phyloP scores from a whole-genome alignment of 2,888 invertebrate genomes.

The Tenthredo livida region DNA sequence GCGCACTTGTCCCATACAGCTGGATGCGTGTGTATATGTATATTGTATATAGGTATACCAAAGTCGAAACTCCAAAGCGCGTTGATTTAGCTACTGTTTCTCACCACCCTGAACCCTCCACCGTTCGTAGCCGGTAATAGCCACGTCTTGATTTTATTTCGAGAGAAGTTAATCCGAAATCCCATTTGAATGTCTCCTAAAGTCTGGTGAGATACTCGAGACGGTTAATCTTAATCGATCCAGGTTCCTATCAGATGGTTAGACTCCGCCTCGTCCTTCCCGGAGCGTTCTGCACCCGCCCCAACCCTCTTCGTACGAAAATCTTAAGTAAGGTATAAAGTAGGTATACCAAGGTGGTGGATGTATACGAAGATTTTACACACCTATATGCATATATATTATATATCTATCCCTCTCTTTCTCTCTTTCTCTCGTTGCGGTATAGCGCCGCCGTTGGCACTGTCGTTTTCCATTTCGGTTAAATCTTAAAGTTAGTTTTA shows the following conservation, averaged over 20 bases:
- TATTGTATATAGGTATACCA: too few species aligned
- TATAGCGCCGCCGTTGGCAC: neutral
- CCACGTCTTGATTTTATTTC: slow-evolving; percentile 64
- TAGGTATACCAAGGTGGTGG: neutral
- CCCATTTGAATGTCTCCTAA: slow-evolving; percentile 65
- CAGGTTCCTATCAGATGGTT: slow-evolving; percentile 57
- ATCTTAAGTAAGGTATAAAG: slow-evolving; percentile 41
- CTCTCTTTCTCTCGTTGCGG: neutral
- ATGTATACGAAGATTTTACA: slow-evolving; percentile 37
- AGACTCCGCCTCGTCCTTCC: slow-evolving; percentile 42
- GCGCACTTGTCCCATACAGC: too few species aligned
- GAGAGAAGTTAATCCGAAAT: slow-evolving; percentile 60
- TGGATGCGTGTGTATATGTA: neutral
- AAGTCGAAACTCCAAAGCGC: neutral
- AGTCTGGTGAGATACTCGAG: slow-evolving; percentile 60
- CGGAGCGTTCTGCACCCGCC: slow-evolving; percentile 36
- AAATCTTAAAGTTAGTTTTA: slow-evolving; percentile 60
- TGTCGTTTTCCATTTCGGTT: slow-evolving; percentile 55
- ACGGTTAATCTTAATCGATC: slow-evolving; percentile 72
- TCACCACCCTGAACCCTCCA: neutral
- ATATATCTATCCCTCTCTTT: neutral
- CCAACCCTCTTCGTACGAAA: neutral
- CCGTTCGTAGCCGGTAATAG: neutral
- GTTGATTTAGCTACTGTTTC: neutral
- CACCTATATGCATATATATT: too few species aligned